Conservation (phyloP, 2,797 vertebrate species). For the Coregonus suidteri region DNA sequence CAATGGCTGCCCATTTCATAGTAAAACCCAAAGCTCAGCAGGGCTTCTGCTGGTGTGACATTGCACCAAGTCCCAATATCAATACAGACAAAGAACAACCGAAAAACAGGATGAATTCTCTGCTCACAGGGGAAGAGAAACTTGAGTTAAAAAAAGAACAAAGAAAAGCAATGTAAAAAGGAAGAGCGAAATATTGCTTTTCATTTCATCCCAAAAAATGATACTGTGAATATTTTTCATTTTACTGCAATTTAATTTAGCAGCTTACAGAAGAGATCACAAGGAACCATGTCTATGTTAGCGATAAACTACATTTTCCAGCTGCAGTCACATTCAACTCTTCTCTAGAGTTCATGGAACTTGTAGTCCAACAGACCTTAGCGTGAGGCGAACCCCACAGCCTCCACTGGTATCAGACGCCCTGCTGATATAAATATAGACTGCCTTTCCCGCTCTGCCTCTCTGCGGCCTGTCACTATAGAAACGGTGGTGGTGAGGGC, state of each 20-base stretch:
- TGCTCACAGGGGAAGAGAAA: neutral
- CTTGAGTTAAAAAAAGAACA: no score
- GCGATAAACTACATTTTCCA: neutral
- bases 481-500: conserved; percentile 31
- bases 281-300: neutral
- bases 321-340: neutral
- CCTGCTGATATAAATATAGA: conserved; percentile 31
- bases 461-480: conserved; percentile 39
- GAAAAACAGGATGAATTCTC: neutral
- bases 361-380: neutral
- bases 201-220: neutral
- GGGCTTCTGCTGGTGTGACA: conserved; percentile 31
- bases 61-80: conserved; percentile 37
- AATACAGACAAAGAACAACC: neutral
- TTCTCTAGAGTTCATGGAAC: neutral
- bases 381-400: no score
- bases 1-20: conserved; percentile 36
- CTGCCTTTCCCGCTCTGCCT: conserved; percentile 35
- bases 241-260: neutral
- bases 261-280: neutral
- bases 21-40: conserved; percentile 42
- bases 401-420: neutral
- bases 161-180: conserved; percentile 12
- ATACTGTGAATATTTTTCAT: neutral
- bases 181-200: neutral